phyloP scores from a whole-genome alignment of 2,888 invertebrate genomes.

The Napeogenes inachia region DNA sequence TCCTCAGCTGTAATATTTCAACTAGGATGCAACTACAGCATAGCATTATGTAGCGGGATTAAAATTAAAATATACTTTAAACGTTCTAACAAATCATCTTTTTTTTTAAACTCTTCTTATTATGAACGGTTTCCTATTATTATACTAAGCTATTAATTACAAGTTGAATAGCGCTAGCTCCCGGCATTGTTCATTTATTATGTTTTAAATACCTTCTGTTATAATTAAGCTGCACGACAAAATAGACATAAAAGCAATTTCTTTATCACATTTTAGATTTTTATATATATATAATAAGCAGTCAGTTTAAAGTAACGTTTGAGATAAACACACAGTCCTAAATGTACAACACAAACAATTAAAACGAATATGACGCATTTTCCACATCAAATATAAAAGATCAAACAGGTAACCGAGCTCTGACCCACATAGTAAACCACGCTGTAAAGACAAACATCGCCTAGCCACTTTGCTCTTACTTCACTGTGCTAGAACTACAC shows the following conservation, averaged over 20 bases:
- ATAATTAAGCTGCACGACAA: background rate
- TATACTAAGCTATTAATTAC: slow-evolving; percentile 4
- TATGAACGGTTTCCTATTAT: slow-evolving; percentile 4
- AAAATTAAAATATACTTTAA: slow-evolving; percentile 5
- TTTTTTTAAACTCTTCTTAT: background rate
- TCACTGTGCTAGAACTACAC: slow-evolving; percentile 31
- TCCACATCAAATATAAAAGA: slow-evolving; percentile 18
- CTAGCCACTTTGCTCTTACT: slow-evolving; percentile 22
- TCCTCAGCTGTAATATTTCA: slow-evolving; percentile 49
- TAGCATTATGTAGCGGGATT: slow-evolving; percentile 8
- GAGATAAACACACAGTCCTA: too few relatives aligned
- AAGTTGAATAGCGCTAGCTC: background rate
- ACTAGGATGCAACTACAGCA: slow-evolving; percentile 42
- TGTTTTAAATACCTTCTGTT: background rate
- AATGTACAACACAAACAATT: background rate
- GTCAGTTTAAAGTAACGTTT: too few relatives aligned
- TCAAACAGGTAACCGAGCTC: slow-evolving; percentile 18
- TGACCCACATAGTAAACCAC: slow-evolving; percentile 42
- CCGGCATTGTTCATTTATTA: slow-evolving; percentile 7
- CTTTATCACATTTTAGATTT: too few relatives aligned
- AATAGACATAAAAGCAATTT: too few relatives aligned
- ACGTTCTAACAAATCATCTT: slow-evolving; percentile 4
- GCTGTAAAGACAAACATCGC: slow-evolving; percentile 31
- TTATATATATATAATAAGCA: too few relatives aligned
- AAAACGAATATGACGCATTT: slow-evolving; percentile 7